A percentile compares a stretch with the other conserved stretches of the same genome.
phyloP scores from a whole-genome alignment of 2,888 invertebrate genomes.

The Timema cristinae region DNA sequence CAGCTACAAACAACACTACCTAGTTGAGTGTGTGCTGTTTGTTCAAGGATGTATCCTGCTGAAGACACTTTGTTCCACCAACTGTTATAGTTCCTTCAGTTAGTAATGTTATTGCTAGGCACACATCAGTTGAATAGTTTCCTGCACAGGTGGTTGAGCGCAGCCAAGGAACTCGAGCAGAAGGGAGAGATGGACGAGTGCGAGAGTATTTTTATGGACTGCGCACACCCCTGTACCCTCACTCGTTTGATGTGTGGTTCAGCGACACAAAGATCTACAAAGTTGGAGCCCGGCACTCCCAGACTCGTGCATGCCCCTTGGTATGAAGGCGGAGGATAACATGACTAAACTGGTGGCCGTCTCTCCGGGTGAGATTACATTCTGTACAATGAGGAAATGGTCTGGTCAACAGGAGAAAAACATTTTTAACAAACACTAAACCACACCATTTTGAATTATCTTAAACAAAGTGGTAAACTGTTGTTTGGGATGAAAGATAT shows the following conservation, averaged over 20 bases:
- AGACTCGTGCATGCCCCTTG: conserved; percentile 93
- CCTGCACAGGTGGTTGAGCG: conserved; percentile 74
- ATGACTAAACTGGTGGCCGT: conserved; percentile 83
- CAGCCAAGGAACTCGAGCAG: conserved; percentile 64
- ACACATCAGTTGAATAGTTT: background rate
- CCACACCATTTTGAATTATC: too few species aligned
- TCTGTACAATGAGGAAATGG: too few species aligned
- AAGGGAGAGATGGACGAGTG: conserved; percentile 74
- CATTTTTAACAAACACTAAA: too few species aligned
- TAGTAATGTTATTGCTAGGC: background rate
- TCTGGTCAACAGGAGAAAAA: too few species aligned
- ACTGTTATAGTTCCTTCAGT: background rate
- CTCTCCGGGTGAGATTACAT: conserved; percentile 54
- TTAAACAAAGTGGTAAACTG: too few species aligned
- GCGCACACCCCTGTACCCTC: conserved; percentile 78
- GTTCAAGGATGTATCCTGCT: background rate
- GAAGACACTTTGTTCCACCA: background rate
- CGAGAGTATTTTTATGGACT: conserved; percentile 94
- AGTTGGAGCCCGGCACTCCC: conserved; percentile 90
- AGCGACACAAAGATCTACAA: conserved; percentile 86
- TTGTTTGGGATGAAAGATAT: too few species aligned
- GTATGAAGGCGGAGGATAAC: conserved; percentile 90
- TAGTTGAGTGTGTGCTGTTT: too few species aligned
- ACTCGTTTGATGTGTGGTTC: conserved; percentile 92
- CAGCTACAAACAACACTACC: too few species aligned